Base-by-base conservation (phyloP, 2,888 invertebrate species). In the Julus scanicus region DNA sequence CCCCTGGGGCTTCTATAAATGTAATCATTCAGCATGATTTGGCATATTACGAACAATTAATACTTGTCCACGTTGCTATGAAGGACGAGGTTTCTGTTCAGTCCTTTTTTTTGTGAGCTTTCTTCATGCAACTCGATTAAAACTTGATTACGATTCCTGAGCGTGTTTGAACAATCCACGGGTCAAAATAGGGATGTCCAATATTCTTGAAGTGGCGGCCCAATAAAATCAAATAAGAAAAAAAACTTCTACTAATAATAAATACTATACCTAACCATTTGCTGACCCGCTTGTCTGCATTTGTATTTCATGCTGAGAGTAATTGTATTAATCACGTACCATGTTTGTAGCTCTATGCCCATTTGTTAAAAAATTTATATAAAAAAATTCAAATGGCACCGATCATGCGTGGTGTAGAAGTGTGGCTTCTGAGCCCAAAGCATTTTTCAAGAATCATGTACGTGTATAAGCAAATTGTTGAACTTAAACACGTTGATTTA, bases 21-120 rank as follows among this genome's bases (percentile, higher is more conserved):
- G 88, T 84, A 88, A 88, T 88, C 88, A 88, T 88, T 88, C 83
- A 84, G 88, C 83, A 88, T 88, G 88, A 88, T 88, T 88, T 88
- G 48, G 88, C 88, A 88, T 49, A 88, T 88, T 88, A 87, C 88
- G 49, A 88, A 88, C 88, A 88, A 88, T 88, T 88, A 88, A 88
- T 88, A 88, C 88, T 88, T 84, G 88, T 86, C 86, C 57, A 86
- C 37, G 44, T 44, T 86, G 39, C 57, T 86, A 53, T 53, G 86
- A 39, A 86, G 20, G 48, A 48, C 49, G 53, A 86, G 44, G 53
- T 71, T 71, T 71, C 71, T 71, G 29, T 86, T 49, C 86, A 86
- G 44, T 86, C 57, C 20, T 86, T 57, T 44, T 29, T 29, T 84
- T 44, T 84, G 71, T 29, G 71, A 5, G 20, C 20, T 39, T 84